Evolutionary conservation across 1,140 invertebrate species (phyloP), one percentile per base, ranked within the genome.

Genomic region (Leguminivora glycinivorella): DNA sequence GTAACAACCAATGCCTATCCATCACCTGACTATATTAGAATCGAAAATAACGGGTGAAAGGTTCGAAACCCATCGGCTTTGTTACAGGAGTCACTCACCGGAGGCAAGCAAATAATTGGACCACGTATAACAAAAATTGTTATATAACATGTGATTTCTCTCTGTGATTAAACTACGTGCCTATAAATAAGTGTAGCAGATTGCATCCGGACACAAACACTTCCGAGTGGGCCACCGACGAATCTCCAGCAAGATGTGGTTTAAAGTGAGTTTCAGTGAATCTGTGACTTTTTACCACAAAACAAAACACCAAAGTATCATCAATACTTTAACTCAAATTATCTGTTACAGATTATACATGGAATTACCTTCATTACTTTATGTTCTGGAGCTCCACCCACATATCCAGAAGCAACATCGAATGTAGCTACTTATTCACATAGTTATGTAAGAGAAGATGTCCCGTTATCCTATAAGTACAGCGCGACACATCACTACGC

Each of bases 21-120:
- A 31, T 34, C 58, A 60, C 26, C 25, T 43, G n/a, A 38, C 14
- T 40, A 26, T 17, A 34, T 19, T 29, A 26, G 26, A 63, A 29
- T 63, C 26, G 25, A 56, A 67, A 72, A 38, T 69, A 72, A 67
- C 66, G 66, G 58, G 71, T 72, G 71, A 72, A 72, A 72, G 71
- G 68, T 69, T 24, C 22, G 60, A 7, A 43, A 29, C 71, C 68
- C 56, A 63, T 63, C 58, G 47, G 58, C 58, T 63, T 63, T 63
- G 58, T 63, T 63, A 34, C 58, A 63, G 58, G 58, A 63, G 25
- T 63, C 29, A 7, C 26, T 29, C 25, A 34, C 58, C 58, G 25
- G 58, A 63, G 58, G 58, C 58, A 63, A 58, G 5, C 58, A 2
- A 63, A 63, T 63, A 63, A 63, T 63, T 63, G 25, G 14, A 31